phyloP scores from a whole-genome alignment of 2,797 vertebrate species.

The Carcharodon carcharias region DNA sequence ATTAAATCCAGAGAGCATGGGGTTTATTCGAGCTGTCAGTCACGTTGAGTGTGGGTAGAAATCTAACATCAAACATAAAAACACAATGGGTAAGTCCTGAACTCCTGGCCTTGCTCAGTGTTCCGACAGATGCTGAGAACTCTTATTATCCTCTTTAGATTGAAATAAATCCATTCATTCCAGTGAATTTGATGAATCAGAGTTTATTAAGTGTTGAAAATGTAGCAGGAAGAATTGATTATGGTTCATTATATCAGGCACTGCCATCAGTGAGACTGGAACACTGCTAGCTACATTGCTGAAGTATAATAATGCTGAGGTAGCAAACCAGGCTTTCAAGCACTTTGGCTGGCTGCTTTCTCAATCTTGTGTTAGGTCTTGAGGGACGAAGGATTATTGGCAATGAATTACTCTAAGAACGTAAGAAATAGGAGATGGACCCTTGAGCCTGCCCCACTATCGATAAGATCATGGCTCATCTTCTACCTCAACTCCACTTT shows the following conservation, averaged over 20 bases:
- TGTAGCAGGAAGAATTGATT: not conserved
- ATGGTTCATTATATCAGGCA: not conserved
- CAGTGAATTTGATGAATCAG: not conserved
- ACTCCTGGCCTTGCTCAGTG: not conserved
- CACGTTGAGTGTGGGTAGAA: not conserved
- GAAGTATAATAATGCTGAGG: not conserved
- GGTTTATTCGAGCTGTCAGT: not conserved
- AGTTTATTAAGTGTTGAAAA: not conserved
- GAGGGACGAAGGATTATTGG: not conserved
- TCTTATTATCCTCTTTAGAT: not conserved
- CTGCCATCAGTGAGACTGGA: not conserved
- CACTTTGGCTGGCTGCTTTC: not conserved
- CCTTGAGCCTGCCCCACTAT: not conserved
- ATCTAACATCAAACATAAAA: not conserved
- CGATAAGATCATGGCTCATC: not conserved
- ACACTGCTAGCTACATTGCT: not conserved
- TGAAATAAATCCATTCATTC: not conserved
- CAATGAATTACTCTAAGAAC: not conserved
- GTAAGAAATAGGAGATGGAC: not conserved
- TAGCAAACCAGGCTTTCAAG: not conserved
- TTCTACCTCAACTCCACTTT: no score
- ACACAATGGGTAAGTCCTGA: not conserved
- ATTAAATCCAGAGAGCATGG: not conserved
- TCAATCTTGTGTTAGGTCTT: not conserved
- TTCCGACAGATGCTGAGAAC: not conserved